Evolutionary conservation across 1,140 invertebrate species (phyloP).

Genomic region (Chironomus striatipennis): DNA sequence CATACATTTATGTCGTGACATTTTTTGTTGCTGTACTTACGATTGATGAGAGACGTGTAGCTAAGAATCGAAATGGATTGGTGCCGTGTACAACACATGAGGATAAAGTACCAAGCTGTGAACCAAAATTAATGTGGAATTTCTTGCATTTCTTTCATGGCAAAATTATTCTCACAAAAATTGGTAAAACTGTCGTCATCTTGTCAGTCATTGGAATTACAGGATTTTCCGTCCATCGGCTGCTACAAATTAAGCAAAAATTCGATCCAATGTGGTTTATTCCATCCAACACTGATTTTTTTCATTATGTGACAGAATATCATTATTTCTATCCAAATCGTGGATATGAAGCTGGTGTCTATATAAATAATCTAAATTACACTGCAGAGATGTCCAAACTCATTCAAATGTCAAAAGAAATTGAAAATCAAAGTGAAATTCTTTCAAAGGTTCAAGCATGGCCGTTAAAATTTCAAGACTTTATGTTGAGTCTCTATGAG

Average conservation of each 20-base stretch:
- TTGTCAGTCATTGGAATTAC: conserved; percentile 48
- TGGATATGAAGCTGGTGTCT: conserved; percentile 55
- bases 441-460: conserved; percentile 51
- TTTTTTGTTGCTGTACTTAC: conserved; percentile 70
- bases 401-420: conserved; percentile 43
- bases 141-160: conserved; percentile 19
- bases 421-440: conserved; percentile 46
- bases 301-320: conserved; percentile 47
- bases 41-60: conserved; percentile 56
- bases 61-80: conserved; percentile 53
- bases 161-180: conserved; percentile 38
- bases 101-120: conserved; percentile 6
- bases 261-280: conserved; percentile 74
- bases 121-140: conserved; percentile 15
- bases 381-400: conserved; percentile 52
- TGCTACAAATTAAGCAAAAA: conserved; percentile 56
- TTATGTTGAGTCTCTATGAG: conserved; percentile 45
- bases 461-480: conserved; percentile 52
- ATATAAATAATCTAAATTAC: conserved; percentile 59
- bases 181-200: conserved; percentile 42
- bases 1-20: conserved; percentile 65
- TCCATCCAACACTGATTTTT: conserved; percentile 59
- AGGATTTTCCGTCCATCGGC: conserved; percentile 50
- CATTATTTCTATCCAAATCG: conserved; percentile 50
- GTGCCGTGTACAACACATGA: conserved; percentile 58